phyloP scores from a whole-genome alignment of 2,113 vertebrate species.

The Pedionomus torquatus region DNA sequence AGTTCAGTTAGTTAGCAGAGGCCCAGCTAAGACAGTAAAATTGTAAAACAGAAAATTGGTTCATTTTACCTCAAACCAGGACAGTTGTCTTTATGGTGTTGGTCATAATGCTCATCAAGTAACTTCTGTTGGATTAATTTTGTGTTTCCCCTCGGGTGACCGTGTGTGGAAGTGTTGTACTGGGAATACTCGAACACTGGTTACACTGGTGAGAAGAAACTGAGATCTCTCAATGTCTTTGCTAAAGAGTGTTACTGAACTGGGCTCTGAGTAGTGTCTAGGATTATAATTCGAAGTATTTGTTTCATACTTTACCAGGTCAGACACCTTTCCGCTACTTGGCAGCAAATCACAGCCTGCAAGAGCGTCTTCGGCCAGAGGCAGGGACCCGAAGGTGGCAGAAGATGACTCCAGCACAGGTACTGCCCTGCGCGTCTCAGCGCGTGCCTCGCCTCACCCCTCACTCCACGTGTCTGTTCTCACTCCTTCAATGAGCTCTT shows the following conservation, averaged over 20 bases:
- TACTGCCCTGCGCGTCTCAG: neutral
- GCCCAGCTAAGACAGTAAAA: too few species aligned
- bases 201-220: neutral
- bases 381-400: slow-evolving; percentile 56
- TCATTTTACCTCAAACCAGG: too few species aligned
- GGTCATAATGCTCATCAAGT: neutral
- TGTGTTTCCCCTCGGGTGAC: neutral
- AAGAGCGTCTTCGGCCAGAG: slow-evolving; percentile 74
- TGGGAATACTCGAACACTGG: neutral
- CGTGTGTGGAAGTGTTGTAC: neutral
- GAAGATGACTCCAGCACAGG: slow-evolving; percentile 77
- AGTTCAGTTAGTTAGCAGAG: too few species aligned
- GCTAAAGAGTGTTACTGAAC: neutral
- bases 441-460: fast-evolving
- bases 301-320: slow-evolving; percentile 71
- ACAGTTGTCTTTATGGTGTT: neutral
- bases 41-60: too few species aligned
- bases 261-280: fast-evolving
- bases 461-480: neutral
- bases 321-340: slow-evolving; percentile 77
- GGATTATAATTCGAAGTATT: neutral
- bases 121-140: neutral
- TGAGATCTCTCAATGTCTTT: neutral
- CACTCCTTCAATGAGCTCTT: neutral
- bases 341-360: slow-evolving; percentile 73